Base-by-base conservation (phyloP, 2,888 invertebrate species). In the Apoderus coryli region DNA sequence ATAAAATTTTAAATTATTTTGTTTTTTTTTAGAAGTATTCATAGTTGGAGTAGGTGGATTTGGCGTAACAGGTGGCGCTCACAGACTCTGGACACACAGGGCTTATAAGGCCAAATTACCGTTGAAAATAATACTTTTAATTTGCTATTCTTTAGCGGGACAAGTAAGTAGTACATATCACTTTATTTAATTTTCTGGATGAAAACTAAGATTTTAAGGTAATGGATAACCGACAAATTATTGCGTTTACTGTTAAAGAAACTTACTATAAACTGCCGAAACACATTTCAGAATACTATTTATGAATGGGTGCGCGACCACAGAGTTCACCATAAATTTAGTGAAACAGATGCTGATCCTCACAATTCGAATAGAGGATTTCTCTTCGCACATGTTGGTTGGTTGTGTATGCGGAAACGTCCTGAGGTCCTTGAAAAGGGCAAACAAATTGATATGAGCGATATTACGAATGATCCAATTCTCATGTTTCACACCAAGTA, bases 51-150 rank as follows among this genome's bases (percentile, higher is more conserved):
- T 72, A 25, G 71, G 75, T 4, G 88, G 74, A 0, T 55, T 88
- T 54, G 93, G 95, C 0, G 78, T 93, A 29, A 95, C 95, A 3
- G 92, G 82, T 0, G 95, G 95, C 3, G 89, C 88, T 0, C 96
- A 96, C 54, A 67, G 95, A 42, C 65, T 93, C 9, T 96, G 92
- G 90, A 76, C 90, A 1, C 96, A 96, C 59, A 69, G 78, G 45
- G 64, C 89, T 2, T 96, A 90, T 60, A 93, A 90, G 58, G 95
- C 93, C 1, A 79, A 72, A 43, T 66, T 79, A 63, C 92, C 86
- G 0, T 59, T 93, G 35, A 69, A 89, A 34, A 50, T 88, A 3
- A 59, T 89, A 36, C 63, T 96, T 9, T 77, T 81, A 48, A 38
- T 85, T 25, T 69, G 77, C 47, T 88, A 92, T 57, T 80, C 85